Evolutionary conservation across 2,113 vertebrate genomes (phyloP).

Genomic region (Tetrax tetrax): DNA sequence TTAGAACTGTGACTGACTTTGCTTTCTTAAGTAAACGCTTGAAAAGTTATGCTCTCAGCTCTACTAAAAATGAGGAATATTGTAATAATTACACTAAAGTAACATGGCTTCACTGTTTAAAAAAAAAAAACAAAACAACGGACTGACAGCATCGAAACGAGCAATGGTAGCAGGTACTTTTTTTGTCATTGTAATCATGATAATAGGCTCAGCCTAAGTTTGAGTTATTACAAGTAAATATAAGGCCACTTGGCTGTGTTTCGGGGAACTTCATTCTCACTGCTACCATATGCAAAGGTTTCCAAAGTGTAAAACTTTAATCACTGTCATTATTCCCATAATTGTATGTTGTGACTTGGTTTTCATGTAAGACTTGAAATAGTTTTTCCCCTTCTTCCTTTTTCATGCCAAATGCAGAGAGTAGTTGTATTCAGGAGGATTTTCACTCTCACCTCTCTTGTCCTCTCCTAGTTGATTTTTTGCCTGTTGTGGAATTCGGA

Average conservation of each 20-base stretch:
- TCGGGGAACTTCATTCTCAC: background rate
- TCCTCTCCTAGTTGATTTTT: background rate
- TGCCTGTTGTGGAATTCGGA: background rate
- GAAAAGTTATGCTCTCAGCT: background rate
- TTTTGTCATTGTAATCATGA: background rate
- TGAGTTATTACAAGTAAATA: background rate
- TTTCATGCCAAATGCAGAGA: background rate
- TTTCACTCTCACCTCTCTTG: background rate
- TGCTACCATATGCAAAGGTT: background rate
- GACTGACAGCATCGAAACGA: background rate
- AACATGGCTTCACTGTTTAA: background rate
- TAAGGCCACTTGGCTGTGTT: background rate
- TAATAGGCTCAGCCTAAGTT: background rate
- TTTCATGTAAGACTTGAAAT: background rate
- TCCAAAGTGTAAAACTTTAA: background rate
- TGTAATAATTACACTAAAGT: background rate
- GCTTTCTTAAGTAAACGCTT: background rate
- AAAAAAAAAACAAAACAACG: background rate
- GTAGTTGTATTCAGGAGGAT: background rate
- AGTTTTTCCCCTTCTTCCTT: background rate
- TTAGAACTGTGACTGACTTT: background rate
- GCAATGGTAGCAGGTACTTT: background rate
- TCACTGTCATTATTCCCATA: background rate
- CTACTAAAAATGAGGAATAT: background rate
- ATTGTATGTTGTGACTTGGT: background rate